phyloP scores from a whole-genome alignment of 2,113 vertebrate species.

The Thalassarche chlororhynchos region DNA sequence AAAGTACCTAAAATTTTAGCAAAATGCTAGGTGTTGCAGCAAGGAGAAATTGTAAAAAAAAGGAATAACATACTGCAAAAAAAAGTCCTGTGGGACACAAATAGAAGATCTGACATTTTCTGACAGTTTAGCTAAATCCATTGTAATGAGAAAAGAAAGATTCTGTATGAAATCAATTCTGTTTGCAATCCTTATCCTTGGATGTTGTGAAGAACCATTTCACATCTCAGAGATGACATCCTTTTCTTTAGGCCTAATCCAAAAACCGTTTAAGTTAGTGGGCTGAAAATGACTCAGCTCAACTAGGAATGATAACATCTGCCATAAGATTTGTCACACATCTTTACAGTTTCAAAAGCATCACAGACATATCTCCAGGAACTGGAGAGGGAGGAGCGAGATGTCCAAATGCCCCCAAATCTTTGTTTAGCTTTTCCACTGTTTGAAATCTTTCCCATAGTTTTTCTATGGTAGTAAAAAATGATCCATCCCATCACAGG shows the following conservation, averaged over 20 bases:
- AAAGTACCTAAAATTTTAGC: slow-evolving; percentile 24
- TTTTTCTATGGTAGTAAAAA: neutral
- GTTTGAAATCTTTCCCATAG: neutral
- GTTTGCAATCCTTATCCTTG: slow-evolving; percentile 50
- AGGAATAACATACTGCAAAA: neutral
- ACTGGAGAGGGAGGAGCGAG: neutral
- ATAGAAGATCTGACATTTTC: slow-evolving; percentile 49
- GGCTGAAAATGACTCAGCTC: slow-evolving; percentile 47
- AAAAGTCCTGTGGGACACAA: slow-evolving; percentile 10
- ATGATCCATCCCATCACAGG: neutral
- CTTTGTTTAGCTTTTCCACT: slow-evolving; percentile 11
- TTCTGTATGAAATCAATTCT: slow-evolving; percentile 52
- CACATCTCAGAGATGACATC: slow-evolving; percentile 48
- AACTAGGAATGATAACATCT: slow-evolving; percentile 30
- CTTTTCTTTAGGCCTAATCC: slow-evolving; percentile 57
- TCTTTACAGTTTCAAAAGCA: slow-evolving; percentile 38
- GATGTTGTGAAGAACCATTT: slow-evolving; percentile 52
- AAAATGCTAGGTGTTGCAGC: neutral
- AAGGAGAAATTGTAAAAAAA: neutral
- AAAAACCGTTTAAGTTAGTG: slow-evolving; percentile 41
- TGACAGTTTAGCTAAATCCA: slow-evolving; percentile 63
- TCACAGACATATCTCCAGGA: slow-evolving; percentile 3
- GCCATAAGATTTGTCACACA: slow-evolving; percentile 44
- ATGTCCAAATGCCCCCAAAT: neutral
- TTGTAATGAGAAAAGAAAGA: slow-evolving; percentile 65